Base-by-base conservation (phyloP, 92 coral and sea anemone genomes). In the Heliopora coerulea region DNA sequence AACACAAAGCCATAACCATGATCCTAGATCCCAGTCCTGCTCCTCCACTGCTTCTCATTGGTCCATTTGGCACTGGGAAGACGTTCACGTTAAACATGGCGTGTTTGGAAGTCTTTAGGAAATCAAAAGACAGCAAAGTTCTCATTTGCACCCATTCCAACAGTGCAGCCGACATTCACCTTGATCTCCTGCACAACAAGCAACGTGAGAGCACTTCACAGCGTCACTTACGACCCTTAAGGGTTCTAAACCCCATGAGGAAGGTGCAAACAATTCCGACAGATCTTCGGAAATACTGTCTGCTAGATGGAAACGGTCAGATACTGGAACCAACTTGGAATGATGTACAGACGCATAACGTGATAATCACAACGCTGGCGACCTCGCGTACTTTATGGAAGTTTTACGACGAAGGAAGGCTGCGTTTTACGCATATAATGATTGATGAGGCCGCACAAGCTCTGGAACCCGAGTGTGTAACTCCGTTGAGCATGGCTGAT, bases 361-460 rank as follows among this genome's bases (percentile, higher is more conserved):
- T 93, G 15, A 78, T 93, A 33, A 68, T 93, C 31, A 90, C 98
- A 15, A 93, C 98, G 0, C 75, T 93, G 18, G 79, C 85, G 27
- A 81, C 91, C 28, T 89, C 98, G 12, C 87, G 83, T 11, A 83
- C 84, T 40, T 78, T 93, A 63, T 70, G 77, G 77, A 52, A 52
- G 57, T 70, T 70, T 37, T 64, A 62, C 48, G 30, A 63, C 13
- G 52, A 77, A 39, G 64, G 74, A 62, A 54, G 25, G 58, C 58
- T 62, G 61, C 73, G 49, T 58, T 93, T 93, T 60, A 74, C 95
- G 14, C 96, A 93, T 62, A 93, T 93, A 57, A 88, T 93, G 20
- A 81, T 93, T 42, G 98, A 93, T 62, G 98, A 93, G 62, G 96
- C 98, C 3, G 98, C 98, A 35, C 98, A 93, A 66, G 98, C 96